Evolutionary conservation across 64 coral and sea anemone species (phyloP).

Genomic region (Montipora sp.): DNA sequence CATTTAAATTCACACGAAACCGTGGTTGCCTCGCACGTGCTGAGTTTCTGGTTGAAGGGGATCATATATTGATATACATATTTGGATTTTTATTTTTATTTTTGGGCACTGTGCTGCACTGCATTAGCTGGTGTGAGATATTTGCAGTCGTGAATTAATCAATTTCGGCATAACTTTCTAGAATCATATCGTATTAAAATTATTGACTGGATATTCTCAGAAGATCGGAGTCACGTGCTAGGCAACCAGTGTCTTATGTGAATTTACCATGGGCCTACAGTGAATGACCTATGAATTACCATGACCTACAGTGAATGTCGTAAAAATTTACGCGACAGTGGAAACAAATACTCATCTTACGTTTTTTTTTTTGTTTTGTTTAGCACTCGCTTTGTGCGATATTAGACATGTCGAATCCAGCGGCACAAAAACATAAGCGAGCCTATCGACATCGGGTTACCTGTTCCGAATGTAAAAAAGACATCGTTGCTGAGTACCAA

Average conservation of each 20-base stretch:
- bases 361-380: too few relatives aligned
- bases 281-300: background rate
- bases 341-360: too few relatives aligned
- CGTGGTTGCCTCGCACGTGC: background rate
- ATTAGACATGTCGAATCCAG: too few relatives aligned
- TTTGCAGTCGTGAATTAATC: slow-evolving; percentile 14
- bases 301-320: background rate
- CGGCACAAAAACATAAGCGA: too few relatives aligned
- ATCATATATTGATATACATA: slow-evolving; percentile 16
- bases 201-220: slow-evolving; percentile 18
- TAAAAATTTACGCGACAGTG: slow-evolving; percentile 9
- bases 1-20: background rate
- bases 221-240: slow-evolving; percentile 34
- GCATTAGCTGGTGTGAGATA: background rate
- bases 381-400: too few relatives aligned
- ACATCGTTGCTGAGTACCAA: too few relatives aligned
- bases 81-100: background rate
- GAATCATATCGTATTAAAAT: background rate
- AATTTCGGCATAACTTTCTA: background rate
- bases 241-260: background rate
- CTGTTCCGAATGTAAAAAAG: too few relatives aligned
- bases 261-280: background rate
- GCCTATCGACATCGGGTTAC: too few relatives aligned
- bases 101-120: slow-evolving; percentile 10
- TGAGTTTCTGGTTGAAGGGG: slow-evolving; percentile 13